Conservation (phyloP, 1,140 invertebrate species). For the Hylaeus anthracinus region DNA sequence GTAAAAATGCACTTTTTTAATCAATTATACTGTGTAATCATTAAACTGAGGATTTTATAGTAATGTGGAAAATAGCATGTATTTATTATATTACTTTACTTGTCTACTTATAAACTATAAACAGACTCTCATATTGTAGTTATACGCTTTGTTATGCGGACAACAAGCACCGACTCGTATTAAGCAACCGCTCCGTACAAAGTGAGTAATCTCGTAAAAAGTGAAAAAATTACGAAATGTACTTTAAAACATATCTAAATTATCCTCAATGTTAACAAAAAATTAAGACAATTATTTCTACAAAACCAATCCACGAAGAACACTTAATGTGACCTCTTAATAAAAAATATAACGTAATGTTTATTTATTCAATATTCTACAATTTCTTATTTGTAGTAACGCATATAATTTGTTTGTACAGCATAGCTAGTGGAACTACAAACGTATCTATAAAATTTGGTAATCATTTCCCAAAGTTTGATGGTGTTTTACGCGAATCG, state of each 20-base stretch:
- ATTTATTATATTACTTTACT: too few species aligned
- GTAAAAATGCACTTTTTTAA: not conserved
- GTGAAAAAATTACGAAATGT: too few species aligned
- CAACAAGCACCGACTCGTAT: slow-evolving; percentile 72
- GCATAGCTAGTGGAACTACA: slow-evolving; percentile 31
- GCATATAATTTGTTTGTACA: slow-evolving; percentile 17
- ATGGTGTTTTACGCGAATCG: slow-evolving; percentile 66
- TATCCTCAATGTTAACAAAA: too few species aligned
- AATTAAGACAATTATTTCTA: too few species aligned
- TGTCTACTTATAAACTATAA: too few species aligned
- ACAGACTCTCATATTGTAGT: slow-evolving; percentile 80
- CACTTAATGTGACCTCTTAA: too few species aligned
- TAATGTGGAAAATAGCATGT: too few species aligned
- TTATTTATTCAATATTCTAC: too few species aligned
- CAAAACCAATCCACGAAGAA: too few species aligned
- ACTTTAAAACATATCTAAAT: too few species aligned
- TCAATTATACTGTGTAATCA: slow-evolving; percentile 24
- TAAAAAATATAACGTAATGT: too few species aligned
- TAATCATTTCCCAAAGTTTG: slow-evolving; percentile 72
- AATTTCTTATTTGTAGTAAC: not conserved
- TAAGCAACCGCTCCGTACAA: slow-evolving; percentile 73
- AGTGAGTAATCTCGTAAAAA: slow-evolving; percentile 6
- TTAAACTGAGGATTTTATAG: too few species aligned
- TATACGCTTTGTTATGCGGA: slow-evolving; percentile 87
- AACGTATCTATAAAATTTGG: slow-evolving; percentile 65